Evolutionary conservation across 2,113 vertebrate genomes (phyloP).

Genomic region (Mastomys natalensis): DNA sequence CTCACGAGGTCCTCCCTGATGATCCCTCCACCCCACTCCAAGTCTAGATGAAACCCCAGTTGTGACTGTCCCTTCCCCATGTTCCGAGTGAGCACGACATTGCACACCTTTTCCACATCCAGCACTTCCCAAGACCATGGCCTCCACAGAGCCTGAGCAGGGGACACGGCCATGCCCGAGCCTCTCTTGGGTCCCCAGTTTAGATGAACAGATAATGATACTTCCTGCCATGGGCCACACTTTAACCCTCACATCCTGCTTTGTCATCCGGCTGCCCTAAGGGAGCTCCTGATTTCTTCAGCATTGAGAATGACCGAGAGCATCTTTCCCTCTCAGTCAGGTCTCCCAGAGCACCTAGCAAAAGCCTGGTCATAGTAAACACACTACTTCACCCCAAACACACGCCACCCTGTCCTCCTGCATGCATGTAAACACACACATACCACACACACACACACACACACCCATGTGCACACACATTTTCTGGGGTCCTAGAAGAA

Average conservation of each 20-base stretch:
- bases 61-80: accelerated
- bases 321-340: not conserved
- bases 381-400: not conserved
- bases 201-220: not conserved
- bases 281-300: not conserved
- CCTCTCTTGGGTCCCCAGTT: not conserved
- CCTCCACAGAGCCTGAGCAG: not conserved
- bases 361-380: not conserved
- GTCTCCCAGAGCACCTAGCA: not conserved
- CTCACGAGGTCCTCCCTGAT: not conserved
- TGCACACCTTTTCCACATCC: not conserved
- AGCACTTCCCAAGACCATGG: not conserved
- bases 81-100: accelerated
- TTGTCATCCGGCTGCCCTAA: not conserved
- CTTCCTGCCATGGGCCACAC: accelerated
- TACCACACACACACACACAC: not conserved
- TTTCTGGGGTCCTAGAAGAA: not conserved
- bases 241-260: not conserved
- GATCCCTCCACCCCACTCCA: no score
- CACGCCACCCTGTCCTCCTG: not conserved
- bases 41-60: not conserved
- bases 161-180: not conserved
- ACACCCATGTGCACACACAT: not conserved
- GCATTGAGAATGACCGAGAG: not conserved
- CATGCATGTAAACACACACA: not conserved